Percentiles rank a stretch among this genome's conserved stretches.
These are phyloP conservation scores for Hafferia zeledoni DNA, from an alignment of 2,797 vertebrate species.

Conservation along the genomic window DNA sequence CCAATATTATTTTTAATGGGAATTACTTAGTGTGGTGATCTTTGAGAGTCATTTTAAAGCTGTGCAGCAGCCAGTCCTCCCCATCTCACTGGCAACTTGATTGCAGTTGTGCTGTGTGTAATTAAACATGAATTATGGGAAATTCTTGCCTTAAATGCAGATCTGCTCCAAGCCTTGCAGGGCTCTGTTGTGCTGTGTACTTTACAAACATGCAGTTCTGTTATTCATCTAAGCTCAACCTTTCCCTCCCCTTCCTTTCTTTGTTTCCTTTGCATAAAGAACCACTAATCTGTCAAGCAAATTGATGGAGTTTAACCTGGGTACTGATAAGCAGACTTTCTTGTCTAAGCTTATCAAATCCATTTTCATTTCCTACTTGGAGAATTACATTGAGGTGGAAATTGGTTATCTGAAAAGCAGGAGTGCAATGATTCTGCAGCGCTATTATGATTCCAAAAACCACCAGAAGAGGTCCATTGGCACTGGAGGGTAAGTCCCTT, in stretches of 20 bases:
- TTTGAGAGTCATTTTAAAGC: background rate
- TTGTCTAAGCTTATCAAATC: constrained; percentile 98
- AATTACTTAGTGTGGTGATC: background rate
- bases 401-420: constrained; percentile 93
- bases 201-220: constrained; percentile 22
- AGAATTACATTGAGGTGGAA: constrained; percentile 98
- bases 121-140: background rate
- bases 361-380: constrained; percentile 97
- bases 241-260: constrained; percentile 51
- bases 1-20: background rate
- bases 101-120: background rate
- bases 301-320: constrained; percentile 96
- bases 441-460: constrained; percentile 99
- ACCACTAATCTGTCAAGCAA: constrained; percentile 92
- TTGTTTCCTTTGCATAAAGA: constrained; percentile 78
- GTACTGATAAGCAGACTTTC: constrained; percentile 99
- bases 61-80: background rate
- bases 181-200: constrained; percentile 9
- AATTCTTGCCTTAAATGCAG: background rate
- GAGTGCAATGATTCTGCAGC: constrained; percentile 92
- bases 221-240: constrained; percentile 45
- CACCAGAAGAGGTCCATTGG: constrained; percentile 96
- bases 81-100: background rate
- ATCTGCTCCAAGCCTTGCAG: constrained; percentile 9
- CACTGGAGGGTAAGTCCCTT: constrained; percentile 88